Evolutionary conservation across 2,888 invertebrate species (phyloP), one percentile per base, ranked within the genome.

Genomic region (Lepidocyrtinus sp.): DNA sequence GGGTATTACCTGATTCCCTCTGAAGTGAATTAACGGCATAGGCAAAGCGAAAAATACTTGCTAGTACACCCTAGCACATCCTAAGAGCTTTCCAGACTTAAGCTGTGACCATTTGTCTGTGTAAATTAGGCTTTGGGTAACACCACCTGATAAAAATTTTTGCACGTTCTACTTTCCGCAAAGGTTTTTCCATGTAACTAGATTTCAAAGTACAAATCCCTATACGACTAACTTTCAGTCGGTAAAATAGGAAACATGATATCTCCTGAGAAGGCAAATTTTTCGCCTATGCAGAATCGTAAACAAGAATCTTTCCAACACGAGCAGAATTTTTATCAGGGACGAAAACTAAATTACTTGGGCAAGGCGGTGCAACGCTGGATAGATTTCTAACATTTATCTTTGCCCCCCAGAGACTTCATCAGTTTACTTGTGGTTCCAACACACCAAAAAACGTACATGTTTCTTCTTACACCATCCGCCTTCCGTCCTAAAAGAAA

Each of bases 231-330:
- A 36, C 36, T 36, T 36, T 36, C 5, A 12, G 36, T 5, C 5
- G 36, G 36, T 50, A 50, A 2, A 12, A 36, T 36, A 12, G 50
- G 2, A 50, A 50, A 50, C 17, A n/a, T n/a, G n/a, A n/a, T n/a
- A n/a, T n/a, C n/a, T n/a, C n/a, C n/a, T n/a, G n/a, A n/a, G n/a
- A n/a, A n/a, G n/a, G n/a, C n/a, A n/a, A n/a, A n/a, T 50, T 50
- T 65, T 75, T 50, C 15, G 21, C 64, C 26, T 12, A 50, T 68
- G 61, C 21, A 19, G 75, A 75, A 46, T 75, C 62, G 75, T 69
- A 69, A 75, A 69, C 75, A 75, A 75, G 46, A 69, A 69, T 25
- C 19, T 59, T n/a, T 75, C 63, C 69, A 27, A 75, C 75, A 75
- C 69, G 75, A 68, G 75, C 68, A 21, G 75, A 75, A 75, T 75